Conservation (phyloP, 1,140 invertebrate genomes). For the Ganaspis sp. region DNA sequence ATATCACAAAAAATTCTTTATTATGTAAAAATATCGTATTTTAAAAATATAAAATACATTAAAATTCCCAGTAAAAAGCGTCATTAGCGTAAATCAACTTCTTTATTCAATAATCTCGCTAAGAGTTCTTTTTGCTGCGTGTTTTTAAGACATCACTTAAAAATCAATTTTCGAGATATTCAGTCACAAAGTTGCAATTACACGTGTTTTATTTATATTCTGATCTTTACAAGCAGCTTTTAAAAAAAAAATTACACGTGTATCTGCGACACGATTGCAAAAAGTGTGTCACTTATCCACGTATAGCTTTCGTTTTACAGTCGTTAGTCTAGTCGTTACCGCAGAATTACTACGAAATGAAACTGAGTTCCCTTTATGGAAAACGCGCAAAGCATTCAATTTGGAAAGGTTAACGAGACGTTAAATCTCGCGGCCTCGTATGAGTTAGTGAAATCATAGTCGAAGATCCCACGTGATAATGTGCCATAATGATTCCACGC, state of each 20-base stretch:
- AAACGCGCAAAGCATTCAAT: conserved; percentile 49
- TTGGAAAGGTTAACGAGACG: conserved; percentile 60
- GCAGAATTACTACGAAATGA: conserved; percentile 13
- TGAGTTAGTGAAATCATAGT: conserved; percentile 30
- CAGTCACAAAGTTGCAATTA: neutral
- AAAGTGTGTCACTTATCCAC: conserved; percentile 12
- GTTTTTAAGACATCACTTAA: neutral
- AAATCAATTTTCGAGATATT: conserved; percentile 46
- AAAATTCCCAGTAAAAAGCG: no score
- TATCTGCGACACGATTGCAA: conserved; percentile 18
- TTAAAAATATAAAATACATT: no score
- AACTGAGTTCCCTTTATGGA: conserved; percentile 21
- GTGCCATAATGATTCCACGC: neutral
- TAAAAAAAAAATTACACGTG: conserved; percentile 26
- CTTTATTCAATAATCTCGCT: no score
- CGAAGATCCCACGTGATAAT: conserved; percentile 8
- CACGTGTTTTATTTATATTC: neutral
- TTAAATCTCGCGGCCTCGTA: conserved; percentile 46
- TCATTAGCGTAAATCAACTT: no score
- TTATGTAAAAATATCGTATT: no score
- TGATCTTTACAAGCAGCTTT: neutral
- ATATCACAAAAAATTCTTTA: no score
- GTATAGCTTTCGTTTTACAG: conserved; percentile 11
- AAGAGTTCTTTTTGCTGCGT: no score
- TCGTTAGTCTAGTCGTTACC: conserved; percentile 8